Evolutionary conservation across 2,888 invertebrate genomes (phyloP), one percentile per base, ranked within the genome.

Genomic region (Nyleta sp.): DNA sequence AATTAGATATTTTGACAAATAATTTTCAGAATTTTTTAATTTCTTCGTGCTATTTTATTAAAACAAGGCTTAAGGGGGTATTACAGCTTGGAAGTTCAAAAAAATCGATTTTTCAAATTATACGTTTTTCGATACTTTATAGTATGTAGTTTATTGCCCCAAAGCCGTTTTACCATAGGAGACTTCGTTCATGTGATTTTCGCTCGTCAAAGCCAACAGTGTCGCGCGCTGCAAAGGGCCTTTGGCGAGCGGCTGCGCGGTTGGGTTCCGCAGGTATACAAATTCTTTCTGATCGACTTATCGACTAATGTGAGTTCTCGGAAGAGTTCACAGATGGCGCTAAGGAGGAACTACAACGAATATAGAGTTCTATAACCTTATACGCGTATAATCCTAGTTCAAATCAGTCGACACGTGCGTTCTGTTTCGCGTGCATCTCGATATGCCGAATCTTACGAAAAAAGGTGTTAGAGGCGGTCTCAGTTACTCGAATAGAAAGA

Each of bases 401-500:
- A 52, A 35, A 52, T 52, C 52, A 52, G 10, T 52, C 18, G 52
- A 52, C 33, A 52, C 11, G 33, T 52, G 35, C 8, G 52, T 52
- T 52, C 52, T 11, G 35, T 52, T 52, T 5, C 33, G 52, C 52
- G 52, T 52, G 50, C 50, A 50, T 50, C 17, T 52, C 35, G 10
- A 52, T 35, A 52, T 52, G 52, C 52, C 52, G 52, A 52, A 33
- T 52, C 33, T 52, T 35, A 35, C 33, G 35, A 52, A 35, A 52
- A 50, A 50, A 31, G 50, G 50, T 31, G 50, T 17, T 50, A 50
- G 17, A 50, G 17, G 50, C 11, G 15, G 24, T 22, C 2, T 13
- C 35, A 11, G 17, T 31, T 55, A 13, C 38, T 35, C 55, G 55
- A 55, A 15, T 4, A 55, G 55, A n/a, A 55, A 55, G 11, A 38